Percentiles rank a stretch among this genome's conserved stretches.
These are phyloP conservation scores for Nipponia nippon DNA, from an alignment of 2,113 vertebrate species.

Conservation along the genomic window DNA sequence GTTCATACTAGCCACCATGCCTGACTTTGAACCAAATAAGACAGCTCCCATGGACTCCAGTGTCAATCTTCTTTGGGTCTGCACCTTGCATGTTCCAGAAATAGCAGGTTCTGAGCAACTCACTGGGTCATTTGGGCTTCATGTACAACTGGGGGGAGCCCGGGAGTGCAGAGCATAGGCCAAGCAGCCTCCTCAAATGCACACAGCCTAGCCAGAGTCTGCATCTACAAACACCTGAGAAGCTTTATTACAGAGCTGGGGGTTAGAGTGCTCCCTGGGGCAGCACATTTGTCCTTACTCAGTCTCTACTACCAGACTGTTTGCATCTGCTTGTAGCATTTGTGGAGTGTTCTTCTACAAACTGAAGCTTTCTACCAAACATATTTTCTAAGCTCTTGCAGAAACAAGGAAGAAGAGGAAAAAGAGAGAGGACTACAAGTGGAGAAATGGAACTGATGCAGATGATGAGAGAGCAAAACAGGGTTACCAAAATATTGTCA, in stretches of 20 bases:
- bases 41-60: neutral
- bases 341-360: neutral
- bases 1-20: neutral
- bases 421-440: neutral
- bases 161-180: neutral
- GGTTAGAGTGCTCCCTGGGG: neutral
- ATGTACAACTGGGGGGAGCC: neutral
- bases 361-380: neutral
- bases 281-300: neutral
- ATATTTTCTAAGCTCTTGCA: neutral
- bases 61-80: neutral
- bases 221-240: neutral
- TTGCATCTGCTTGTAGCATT: neutral
- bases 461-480: neutral
- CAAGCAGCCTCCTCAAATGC: neutral
- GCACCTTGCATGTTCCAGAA: neutral
- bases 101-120: neutral
- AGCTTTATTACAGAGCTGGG: neutral
- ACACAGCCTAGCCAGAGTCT: neutral
- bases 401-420: neutral
- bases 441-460: neutral
- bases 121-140: neutral
- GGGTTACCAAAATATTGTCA: neutral
- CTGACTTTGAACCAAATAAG: neutral
- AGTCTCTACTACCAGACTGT: neutral